Evolutionary conservation across 37 sponge, comb jelly and placozoan species (phyloP).

Genomic region (Hormiphora californensis): DNA sequence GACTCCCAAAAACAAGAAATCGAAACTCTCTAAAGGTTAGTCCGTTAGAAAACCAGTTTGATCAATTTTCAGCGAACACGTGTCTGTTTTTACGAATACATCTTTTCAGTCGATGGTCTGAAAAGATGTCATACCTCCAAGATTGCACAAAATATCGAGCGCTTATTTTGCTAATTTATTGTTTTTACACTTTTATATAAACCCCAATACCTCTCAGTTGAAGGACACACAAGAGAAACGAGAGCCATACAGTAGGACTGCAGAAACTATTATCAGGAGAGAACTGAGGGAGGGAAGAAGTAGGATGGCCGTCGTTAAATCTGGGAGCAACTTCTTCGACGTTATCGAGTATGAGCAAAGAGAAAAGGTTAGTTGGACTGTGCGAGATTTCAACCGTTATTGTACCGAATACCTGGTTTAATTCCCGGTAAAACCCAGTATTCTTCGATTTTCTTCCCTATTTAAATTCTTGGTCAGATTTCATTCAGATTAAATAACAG

Average conservation of each 20-base stretch:
- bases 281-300: slow-evolving; percentile 44
- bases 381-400: no score
- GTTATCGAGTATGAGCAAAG: slow-evolving; percentile 23
- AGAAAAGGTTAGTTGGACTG: no score
- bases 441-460: no score
- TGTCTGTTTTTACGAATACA: neutral
- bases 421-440: no score
- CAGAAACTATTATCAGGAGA: slow-evolving; percentile 16
- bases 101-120: no score
- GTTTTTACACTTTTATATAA: neutral
- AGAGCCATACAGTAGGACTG: slow-evolving; percentile 28
- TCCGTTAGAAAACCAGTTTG: neutral
- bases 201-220: neutral
- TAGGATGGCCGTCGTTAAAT: slow-evolving; percentile 40
- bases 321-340: slow-evolving; percentile 40
- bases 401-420: no score
- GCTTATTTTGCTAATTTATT: neutral
- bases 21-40: slow-evolving; percentile 31
- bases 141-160: neutral
- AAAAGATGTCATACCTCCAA: no score
- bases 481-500: no score
- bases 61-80: neutral
- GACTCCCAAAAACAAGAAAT: slow-evolving; percentile 12
- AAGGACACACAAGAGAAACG: neutral
- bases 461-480: no score